Evolutionary conservation across 2,888 invertebrate species (phyloP).

Genomic region (Colostygia pectinataria): DNA sequence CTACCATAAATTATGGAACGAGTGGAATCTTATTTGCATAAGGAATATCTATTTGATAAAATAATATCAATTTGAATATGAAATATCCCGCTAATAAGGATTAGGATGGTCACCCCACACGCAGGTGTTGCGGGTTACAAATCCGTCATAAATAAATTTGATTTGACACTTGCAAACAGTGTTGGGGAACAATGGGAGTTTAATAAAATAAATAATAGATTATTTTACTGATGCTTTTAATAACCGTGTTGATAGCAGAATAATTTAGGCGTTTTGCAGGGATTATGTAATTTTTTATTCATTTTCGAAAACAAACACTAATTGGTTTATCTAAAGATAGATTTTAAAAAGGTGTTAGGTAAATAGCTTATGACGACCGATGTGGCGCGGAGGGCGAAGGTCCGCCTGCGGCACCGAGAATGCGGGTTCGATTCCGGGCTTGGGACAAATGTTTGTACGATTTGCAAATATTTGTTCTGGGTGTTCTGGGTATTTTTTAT

Average conservation of each 20-base stretch:
- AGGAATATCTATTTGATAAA: no score
- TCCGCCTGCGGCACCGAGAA: no score
- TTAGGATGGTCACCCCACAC: slow-evolving; percentile 55
- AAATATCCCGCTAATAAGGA: slow-evolving; percentile 52
- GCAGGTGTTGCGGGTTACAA: slow-evolving; percentile 66
- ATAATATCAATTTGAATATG: slow-evolving; percentile 46
- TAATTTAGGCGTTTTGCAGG: no score
- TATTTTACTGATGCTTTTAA: neutral
- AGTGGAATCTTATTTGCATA: slow-evolving; percentile 43
- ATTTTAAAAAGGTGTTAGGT: no score
- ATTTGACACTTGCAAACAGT: slow-evolving; percentile 72
- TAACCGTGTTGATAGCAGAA: neutral
- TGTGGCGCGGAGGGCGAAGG: no score
- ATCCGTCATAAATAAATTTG: slow-evolving; percentile 76
- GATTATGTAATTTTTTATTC: no score
- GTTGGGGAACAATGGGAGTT: slow-evolving; percentile 57
- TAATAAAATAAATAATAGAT: slow-evolving; percentile 29
- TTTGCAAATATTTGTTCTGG: no score
- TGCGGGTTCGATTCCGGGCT: no score
- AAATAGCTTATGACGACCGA: no score
- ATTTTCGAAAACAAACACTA: neutral
- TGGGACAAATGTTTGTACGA: no score
- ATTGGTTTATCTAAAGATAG: no score
- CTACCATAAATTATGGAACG: slow-evolving; percentile 40
- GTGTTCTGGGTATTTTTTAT: no score